These are phyloP conservation scores for Altica lythri DNA, from an alignment of 2,888 invertebrate genomes.

Conservation along the genomic window DNA sequence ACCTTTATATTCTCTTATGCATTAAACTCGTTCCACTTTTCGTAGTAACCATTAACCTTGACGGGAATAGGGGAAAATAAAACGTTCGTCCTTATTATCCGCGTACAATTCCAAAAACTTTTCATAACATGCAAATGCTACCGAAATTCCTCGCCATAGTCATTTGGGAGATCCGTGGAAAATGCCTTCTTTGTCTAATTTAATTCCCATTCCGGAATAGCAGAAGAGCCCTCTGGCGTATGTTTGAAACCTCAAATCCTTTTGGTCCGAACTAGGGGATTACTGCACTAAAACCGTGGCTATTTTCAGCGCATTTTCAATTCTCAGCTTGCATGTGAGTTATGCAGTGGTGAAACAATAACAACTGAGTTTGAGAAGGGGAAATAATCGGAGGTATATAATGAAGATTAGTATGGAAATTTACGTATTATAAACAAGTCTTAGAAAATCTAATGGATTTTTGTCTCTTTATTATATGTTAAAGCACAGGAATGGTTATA, in stretches of 20 bases:
- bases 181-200: conserved; percentile 33
- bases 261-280: neutral
- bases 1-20: too few relatives aligned
- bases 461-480: too few relatives aligned
- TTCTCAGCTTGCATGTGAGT: neutral
- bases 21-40: too few relatives aligned
- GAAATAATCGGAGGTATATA: too few relatives aligned
- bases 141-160: conserved; percentile 5
- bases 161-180: conserved; percentile 17
- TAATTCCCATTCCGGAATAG: conserved; percentile 23
- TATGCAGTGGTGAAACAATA: conserved; percentile 3
- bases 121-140: conserved; percentile 1
- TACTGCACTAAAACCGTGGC: conserved; percentile 1
- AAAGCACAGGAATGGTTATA: too few relatives aligned
- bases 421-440: too few relatives aligned
- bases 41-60: neutral
- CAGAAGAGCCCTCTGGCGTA: conserved; percentile 9
- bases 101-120: neutral
- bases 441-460: too few relatives aligned
- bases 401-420: too few relatives aligned
- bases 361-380: too few relatives aligned
- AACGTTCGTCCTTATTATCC: neutral
- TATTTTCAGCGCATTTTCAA: conserved; percentile 1
- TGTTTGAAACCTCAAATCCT: neutral
- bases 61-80: neutral